Base-by-base conservation (phyloP, 2,113 vertebrate species). In the Haplotaxodon microlepis region DNA sequence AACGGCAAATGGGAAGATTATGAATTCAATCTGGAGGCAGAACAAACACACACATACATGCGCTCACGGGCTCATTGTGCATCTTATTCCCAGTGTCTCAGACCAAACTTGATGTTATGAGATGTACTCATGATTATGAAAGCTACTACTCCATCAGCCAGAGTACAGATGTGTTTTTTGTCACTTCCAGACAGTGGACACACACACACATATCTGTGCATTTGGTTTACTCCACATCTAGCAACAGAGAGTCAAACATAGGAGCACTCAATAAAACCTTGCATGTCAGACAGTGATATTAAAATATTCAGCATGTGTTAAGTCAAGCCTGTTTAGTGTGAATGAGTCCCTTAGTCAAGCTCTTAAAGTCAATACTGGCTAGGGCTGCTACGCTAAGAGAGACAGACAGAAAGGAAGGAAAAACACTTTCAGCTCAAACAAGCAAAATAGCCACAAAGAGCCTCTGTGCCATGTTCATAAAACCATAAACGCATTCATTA, bases 51-150 rank as follows among this genome's bases (percentile, higher is more conserved):
- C 78, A 45, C 38, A 27, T 69, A 17, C 6, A 40, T 40, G 31
- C 82, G n/a, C 40, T 76, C 42, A 34, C 34, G 4, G 50, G 61
- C 84, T 87, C 86, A 61, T 31, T 86, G 84, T 63, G 40, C 27
- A 4, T 90, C 38, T 42, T 86, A 88, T 89, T 90, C 85, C 63
- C 87, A 81, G n/a, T 63, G 79, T 87, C 83, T 71, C 27, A 21
- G 79, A 92, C 85, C 71, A 83, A 89, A 90, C 84, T 84, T 87
- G 89, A 81, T 87, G 85, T 88, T 89, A 88, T 86, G 84, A 89
- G 90, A 92, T 93, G 90, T 91, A 85, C 90, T 94, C 89, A 92
- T 92, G 90, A 89, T 93, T 93, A 93, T 93, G 88, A 81, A 90
- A 82, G 66, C 56, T 31, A 61, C 84, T 21, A 71, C 86, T 90